Percentiles rank a stretch among this genome's conserved stretches.
Evolutionary conservation across 2,888 invertebrate genomes (phyloP).

Genomic region (Sarcophaga carnaria): DNA sequence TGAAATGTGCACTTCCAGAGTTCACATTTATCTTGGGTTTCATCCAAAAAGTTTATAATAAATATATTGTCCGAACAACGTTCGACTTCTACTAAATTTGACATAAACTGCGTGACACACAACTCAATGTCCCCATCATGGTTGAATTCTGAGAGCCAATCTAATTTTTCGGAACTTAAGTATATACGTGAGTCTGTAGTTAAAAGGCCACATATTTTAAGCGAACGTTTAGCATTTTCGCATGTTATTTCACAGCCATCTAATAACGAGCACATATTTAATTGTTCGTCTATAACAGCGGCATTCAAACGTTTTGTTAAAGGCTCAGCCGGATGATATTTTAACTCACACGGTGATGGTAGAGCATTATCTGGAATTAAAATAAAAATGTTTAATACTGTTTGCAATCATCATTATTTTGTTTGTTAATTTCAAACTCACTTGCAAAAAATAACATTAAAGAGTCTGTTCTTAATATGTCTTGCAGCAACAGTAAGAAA

Average conservation of each 20-base stretch:
- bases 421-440: constrained; percentile 71
- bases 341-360: constrained; percentile 80
- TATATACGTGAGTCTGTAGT: constrained; percentile 81
- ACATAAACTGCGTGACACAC: constrained; percentile 82
- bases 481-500: constrained; percentile 82
- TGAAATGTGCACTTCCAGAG: constrained; percentile 82
- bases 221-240: constrained; percentile 75
- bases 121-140: constrained; percentile 73
- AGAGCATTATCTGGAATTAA: constrained; percentile 79
- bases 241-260: constrained; percentile 80
- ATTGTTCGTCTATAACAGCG: constrained; percentile 75
- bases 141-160: constrained; percentile 81
- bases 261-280: constrained; percentile 82
- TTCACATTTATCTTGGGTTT: constrained; percentile 82
- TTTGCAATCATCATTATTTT: too few species aligned
- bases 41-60: constrained; percentile 83
- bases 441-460: constrained; percentile 83
- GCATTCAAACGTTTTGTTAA: constrained; percentile 77
- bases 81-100: constrained; percentile 83
- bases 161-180: constrained; percentile 81
- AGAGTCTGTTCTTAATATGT: constrained; percentile 83
- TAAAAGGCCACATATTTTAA: constrained; percentile 77
- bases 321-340: constrained; percentile 79
- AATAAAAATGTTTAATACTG: too few species aligned
- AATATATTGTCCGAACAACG: constrained; percentile 79